These are phyloP conservation scores for Dryoscopus gambensis DNA, from an alignment of 2,113 vertebrate genomes.

Conservation along the genomic window DNA sequence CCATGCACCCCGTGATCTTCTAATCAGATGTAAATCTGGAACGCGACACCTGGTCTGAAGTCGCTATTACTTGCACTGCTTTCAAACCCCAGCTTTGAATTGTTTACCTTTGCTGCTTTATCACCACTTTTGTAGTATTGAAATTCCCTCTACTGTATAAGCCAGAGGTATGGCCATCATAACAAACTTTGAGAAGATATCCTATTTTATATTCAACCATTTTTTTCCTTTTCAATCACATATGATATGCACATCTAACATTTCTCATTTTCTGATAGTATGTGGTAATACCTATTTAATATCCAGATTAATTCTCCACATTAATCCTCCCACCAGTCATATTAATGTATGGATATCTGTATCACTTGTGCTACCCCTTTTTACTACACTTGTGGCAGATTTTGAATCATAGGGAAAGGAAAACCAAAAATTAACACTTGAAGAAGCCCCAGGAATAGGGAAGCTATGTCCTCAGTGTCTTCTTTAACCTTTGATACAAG, in stretches of 20 bases:
- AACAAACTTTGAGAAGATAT: background rate
- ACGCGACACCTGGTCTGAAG: background rate
- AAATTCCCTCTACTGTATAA: background rate
- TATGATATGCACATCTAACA: background rate
- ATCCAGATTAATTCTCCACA: background rate
- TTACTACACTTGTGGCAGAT: background rate
- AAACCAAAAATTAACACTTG: background rate
- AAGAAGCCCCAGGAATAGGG: background rate
- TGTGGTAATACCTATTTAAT: background rate
- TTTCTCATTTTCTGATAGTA: background rate
- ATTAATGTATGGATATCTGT: background rate
- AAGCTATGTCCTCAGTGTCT: background rate
- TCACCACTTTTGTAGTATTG: background rate
- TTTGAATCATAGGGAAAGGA: background rate
- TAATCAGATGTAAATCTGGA: background rate
- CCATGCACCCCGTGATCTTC: background rate
- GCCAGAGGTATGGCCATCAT: background rate
- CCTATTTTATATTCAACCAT: background rate
- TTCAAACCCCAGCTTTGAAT: background rate
- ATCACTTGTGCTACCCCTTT: background rate
- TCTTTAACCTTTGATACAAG: background rate
- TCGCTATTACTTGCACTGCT: background rate
- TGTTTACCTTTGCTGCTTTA: background rate
- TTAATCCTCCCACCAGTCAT: background rate
- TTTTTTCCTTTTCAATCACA: background rate